Base-by-base conservation (phyloP, 2,113 vertebrate species). In the Prunella himalayana region DNA sequence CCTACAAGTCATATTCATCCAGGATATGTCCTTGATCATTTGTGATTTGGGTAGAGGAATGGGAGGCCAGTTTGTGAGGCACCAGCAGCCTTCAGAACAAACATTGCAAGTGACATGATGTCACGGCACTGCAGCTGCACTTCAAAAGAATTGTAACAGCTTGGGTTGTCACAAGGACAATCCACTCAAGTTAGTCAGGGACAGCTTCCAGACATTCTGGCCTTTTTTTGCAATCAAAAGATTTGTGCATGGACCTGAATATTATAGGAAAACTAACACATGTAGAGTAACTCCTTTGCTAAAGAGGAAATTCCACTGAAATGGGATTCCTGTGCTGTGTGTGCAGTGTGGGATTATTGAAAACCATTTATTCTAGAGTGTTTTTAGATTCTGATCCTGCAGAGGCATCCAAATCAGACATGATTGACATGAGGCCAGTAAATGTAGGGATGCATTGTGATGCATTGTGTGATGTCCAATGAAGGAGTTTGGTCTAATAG, bases 91-190 rank as follows among this genome's bases (percentile, higher is more conserved):
- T 93, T 89, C 87, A 90, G 64, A 91, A 86, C 86, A 76, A 97
- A 95, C 66, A 92, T 51, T 96, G 92, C 90, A 94, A 88, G 82
- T 78, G 41, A 77, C 91, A 93, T 73, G 54, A 95, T 91, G 69
- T 88, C 88, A 70, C 0, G 94, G 64, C 95, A 94, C 66, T 90
- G 54, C 64, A 94, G 82, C 87, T 63, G 22, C 80, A 95, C 85
- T 97, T 98, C 96, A 98, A 95, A 97, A 92, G 92, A 75, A 80
- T 51, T 88, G 2, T 86, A 90, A 92, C 22, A 50, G 45, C 72
- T 85, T 78, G 20, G 11, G 28, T 73, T 95, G 59, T 77, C 82
- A 79, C 93, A 96, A 97, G 97, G 97, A 86, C 85, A 0, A 61
- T 79, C 64, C 56, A 33, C 82, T 86, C 66, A 94, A 96, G 45